phyloP scores from a whole-genome alignment of 92 coral and sea anemone genomes.

The Plumapathes pennacea region DNA sequence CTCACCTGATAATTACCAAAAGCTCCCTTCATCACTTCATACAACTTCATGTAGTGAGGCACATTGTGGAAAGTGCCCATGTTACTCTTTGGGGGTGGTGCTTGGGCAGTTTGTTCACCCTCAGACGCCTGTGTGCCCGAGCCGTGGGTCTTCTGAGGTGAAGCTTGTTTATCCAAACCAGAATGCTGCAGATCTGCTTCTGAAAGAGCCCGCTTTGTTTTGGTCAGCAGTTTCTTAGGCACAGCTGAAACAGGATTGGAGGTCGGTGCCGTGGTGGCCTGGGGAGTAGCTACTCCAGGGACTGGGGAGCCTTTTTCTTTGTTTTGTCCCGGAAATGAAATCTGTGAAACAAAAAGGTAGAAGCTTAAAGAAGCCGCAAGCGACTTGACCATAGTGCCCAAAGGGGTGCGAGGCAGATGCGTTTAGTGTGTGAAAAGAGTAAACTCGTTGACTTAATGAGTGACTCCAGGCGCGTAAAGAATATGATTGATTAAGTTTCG shows the following conservation, averaged over 20 bases:
- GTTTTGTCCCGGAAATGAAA: slow-evolving; percentile 82
- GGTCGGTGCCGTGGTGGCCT: slow-evolving; percentile 42
- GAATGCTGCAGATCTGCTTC: slow-evolving; percentile 67
- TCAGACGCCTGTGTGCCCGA: slow-evolving; percentile 57
- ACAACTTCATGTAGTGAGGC: slow-evolving; percentile 87
- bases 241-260: slow-evolving; percentile 56
- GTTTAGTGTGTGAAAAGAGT: too few species aligned
- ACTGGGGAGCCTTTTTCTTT: slow-evolving; percentile 80
- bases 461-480: too few species aligned
- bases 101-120: slow-evolving; percentile 55
- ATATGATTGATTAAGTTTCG: too few species aligned
- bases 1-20: slow-evolving; percentile 82
- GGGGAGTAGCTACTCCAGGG: slow-evolving; percentile 77
- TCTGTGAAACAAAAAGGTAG: slow-evolving; percentile 45
- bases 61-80: slow-evolving; percentile 80
- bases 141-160: slow-evolving; percentile 63
- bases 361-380: too few species aligned
- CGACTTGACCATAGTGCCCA: too few species aligned
- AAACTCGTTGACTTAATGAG: too few species aligned
- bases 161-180: slow-evolving; percentile 41
- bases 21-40: slow-evolving; percentile 86
- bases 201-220: slow-evolving; percentile 77
- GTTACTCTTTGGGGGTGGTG: slow-evolving; percentile 73
- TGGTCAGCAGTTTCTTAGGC: slow-evolving; percentile 86
- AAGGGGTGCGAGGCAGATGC: too few species aligned